phyloP scores from a whole-genome alignment of 2,888 invertebrate genomes.

The Malacosoma neustria region DNA sequence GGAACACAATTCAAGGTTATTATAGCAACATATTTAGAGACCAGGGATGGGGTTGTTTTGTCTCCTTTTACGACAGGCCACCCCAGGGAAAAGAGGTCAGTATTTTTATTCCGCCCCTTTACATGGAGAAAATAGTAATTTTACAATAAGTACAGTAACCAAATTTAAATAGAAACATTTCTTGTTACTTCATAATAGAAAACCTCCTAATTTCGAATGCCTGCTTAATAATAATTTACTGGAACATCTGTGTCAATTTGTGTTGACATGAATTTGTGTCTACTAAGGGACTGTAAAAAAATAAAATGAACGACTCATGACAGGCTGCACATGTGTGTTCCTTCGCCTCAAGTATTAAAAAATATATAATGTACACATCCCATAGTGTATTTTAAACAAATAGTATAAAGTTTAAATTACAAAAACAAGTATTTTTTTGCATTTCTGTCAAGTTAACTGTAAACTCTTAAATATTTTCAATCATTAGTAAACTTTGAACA shows the following conservation, averaged over 20 bases:
- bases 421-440: conserved; percentile 7
- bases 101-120: too few species aligned
- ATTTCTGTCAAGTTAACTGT: conserved; percentile 30
- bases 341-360: conserved; percentile 32
- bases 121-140: too few species aligned
- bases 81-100: too few species aligned
- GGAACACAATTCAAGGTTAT: too few species aligned
- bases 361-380: conserved; percentile 18
- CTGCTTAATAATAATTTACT: conserved; percentile 34
- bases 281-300: conserved; percentile 42
- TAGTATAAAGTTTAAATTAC: conserved; percentile 19
- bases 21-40: too few species aligned
- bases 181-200: too few species aligned
- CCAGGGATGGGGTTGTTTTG: too few species aligned
- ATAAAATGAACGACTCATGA: conserved; percentile 49
- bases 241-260: conserved; percentile 55
- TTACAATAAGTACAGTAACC: too few species aligned
- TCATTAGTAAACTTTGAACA: conserved; percentile 33
- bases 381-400: conserved; percentile 12
- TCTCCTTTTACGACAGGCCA: too few species aligned
- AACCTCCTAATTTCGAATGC: conserved; percentile 16
- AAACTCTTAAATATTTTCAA: conserved; percentile 50
- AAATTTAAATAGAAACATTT: too few species aligned
- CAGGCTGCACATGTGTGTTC: conserved; percentile 55
- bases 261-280: conserved; percentile 56